These are phyloP conservation scores for Cistogaster globosa DNA, from an alignment of 2,888 invertebrate genomes.

Conservation along the genomic window DNA sequence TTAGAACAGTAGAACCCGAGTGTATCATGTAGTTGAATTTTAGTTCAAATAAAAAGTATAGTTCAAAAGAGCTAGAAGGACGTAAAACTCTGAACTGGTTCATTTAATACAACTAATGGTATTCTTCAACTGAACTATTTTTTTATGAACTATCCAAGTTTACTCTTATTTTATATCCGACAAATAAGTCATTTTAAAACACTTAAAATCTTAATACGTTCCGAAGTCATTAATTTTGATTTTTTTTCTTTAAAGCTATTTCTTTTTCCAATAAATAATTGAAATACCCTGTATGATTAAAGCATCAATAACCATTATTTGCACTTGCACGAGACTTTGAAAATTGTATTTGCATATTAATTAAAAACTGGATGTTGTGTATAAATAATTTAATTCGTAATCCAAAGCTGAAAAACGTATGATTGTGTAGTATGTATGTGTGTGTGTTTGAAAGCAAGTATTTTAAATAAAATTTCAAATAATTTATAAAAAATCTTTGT, in stretches of 20 bases:
- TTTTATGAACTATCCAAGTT: no score
- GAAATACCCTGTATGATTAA: slow-evolving; percentile 40
- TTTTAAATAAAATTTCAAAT: neutral
- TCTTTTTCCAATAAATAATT: neutral
- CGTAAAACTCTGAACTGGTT: no score
- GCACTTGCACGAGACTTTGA: slow-evolving; percentile 62
- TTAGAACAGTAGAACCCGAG: no score
- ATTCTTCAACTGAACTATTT: no score
- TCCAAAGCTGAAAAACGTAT: neutral
- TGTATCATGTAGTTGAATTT: no score
- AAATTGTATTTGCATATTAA: slow-evolving; percentile 46
- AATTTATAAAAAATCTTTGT: neutral
- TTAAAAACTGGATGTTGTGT: slow-evolving; percentile 52
- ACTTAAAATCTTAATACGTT: no score
- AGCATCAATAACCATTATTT: slow-evolving; percentile 7
- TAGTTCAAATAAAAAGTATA: no score
- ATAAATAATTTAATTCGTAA: slow-evolving; percentile 38
- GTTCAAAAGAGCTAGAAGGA: no score
- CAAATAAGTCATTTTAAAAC: no score
- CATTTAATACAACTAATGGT: no score
- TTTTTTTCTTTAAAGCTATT: neutral
- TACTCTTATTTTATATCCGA: no score
- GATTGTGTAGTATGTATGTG: neutral
- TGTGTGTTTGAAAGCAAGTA: no score
- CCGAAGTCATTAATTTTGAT: neutral